Conservation (phyloP, 2,888 invertebrate species). For the Apotomis betuletana region DNA sequence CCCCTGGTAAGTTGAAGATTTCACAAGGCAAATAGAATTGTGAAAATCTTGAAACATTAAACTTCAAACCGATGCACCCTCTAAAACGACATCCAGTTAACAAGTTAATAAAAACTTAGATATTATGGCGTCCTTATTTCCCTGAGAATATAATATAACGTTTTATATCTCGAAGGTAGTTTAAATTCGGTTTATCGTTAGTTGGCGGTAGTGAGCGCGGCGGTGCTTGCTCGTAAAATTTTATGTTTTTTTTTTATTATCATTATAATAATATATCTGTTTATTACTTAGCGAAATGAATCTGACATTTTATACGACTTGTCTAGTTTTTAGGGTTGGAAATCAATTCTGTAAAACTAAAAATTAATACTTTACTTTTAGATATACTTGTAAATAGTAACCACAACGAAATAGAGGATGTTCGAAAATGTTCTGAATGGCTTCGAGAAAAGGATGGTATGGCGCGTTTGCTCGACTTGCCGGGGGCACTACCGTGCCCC, state of each 20-base stretch:
- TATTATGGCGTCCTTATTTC: background rate
- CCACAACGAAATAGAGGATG: no score
- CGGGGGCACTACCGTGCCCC: no score
- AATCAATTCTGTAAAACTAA: no score
- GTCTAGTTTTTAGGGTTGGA: background rate
- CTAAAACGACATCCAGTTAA: background rate
- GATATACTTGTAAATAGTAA: background rate
- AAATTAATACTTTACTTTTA: background rate
- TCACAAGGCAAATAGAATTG: no score
- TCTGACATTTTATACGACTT: slow-evolving; percentile 12
- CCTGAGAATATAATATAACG: slow-evolving; percentile 9
- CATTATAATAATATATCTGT: slow-evolving; percentile 28
- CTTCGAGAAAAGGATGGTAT: no score
- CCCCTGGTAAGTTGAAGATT: no score
- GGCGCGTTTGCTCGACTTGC: no score
- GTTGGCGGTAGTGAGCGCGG: slow-evolving; percentile 21
- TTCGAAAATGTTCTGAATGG: no score
- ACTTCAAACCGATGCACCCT: no score
- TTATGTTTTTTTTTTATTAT: slow-evolving; percentile 35
- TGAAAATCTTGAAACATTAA: no score
- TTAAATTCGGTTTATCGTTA: slow-evolving; percentile 32
- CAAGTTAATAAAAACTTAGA: background rate
- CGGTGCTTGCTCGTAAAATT: slow-evolving; percentile 18
- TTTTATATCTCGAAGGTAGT: slow-evolving; percentile 25
- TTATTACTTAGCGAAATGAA: slow-evolving; percentile 26